Evolutionary conservation across 2,113 vertebrate species (phyloP), one percentile per base, ranked within the genome.

Genomic region (Sturnus vulgaris): DNA sequence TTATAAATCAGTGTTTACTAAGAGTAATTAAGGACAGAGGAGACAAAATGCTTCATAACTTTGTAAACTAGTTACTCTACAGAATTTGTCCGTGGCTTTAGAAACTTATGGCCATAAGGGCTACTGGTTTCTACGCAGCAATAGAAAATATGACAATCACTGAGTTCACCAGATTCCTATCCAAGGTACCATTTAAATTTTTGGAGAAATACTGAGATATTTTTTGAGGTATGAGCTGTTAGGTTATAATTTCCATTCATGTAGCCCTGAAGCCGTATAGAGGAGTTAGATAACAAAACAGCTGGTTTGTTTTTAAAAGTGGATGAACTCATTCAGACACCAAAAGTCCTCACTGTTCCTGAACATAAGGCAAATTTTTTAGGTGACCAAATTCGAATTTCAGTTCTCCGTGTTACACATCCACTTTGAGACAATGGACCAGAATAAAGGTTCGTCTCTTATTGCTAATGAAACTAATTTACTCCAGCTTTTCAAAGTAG

Each of bases 401-500:
- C 71, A 88, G 56, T 88, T 78, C 88, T 83, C 56, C 4, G 3
- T 42, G 53, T 76, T 93, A 96, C 90, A 72, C 69, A 95, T 81
- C 76, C 82, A 94, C 90, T 96, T 93, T 90, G 94, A 95, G 94
- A 72, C 85, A 94, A 97, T 88, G 66, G 82, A 73, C 61, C 69
- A 82, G n/a, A 96, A 92, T 73, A 95, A 94, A 93, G 7, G 59
- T 93, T 94, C 52, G 59, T 42, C 52, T 94, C 80, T 64, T 77
- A 77, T 77, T n/a, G 25, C 69, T 95, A 96, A 96, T 87, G 87
- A 96, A 97, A 88, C 73, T 92, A 94, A 96, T 97, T 97, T 95
- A 92, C 75, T 90, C 13, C 71, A 84, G 91, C 89, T 93, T 96
- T 92, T 97, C 80, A 94, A 82, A 82, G 85, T 39, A 86, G 69